Evolutionary conservation across 2,888 invertebrate species (phyloP), one percentile per base, ranked within the genome.

Genomic region (Onchidella celtica): DNA sequence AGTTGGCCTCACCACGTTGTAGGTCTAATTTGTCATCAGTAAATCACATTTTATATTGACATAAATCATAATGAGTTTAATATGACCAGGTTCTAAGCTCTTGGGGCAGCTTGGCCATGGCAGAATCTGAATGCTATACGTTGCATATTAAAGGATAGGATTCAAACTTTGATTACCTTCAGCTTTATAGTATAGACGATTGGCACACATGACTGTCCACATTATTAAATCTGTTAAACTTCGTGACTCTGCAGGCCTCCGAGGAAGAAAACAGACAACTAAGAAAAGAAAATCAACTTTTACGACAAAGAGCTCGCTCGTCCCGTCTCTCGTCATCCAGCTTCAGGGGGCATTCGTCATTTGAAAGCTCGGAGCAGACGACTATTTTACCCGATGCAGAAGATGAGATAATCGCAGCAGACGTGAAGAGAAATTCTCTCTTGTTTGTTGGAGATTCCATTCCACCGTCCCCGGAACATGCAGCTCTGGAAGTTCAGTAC

Each of bases 391-490:
- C 68, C 3, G 81, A 68, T 0, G 69, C 66, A 2, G 81, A 75
- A 27, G 81, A 81, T 74, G 59, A 81, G 14, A 70, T 75, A 24
- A 81, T 81, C 3, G 81, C 74, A 0, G 81, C 81, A 6, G 69
- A 75, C 61, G 75, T 75, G 36, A 81, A 81, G 36, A 59, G 81
- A n/a, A 81, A 81, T 57, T 81, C 81, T 2, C 75, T 81, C 4
- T 34, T 81, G 14, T 80, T 81, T 69, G 81, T 81, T 38, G 81
- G 81, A 14, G 81, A 81, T 24, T 36, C 74, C 27, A 17, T 38
- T 6, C 73, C 80, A 0, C 21, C 73, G 21, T 75, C 81, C n/a
- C 75, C 69, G 9, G 81, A 81, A 36, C 81, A 75, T 32, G 81
- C 75, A 9, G 75, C 81, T 1, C 59, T 81, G 38, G 81, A 81